A percentile compares a stretch with the other conserved stretches of the same genome.
phyloP scores from a whole-genome alignment of 2,888 invertebrate genomes.

The Dasysyrphus tricinctus region DNA sequence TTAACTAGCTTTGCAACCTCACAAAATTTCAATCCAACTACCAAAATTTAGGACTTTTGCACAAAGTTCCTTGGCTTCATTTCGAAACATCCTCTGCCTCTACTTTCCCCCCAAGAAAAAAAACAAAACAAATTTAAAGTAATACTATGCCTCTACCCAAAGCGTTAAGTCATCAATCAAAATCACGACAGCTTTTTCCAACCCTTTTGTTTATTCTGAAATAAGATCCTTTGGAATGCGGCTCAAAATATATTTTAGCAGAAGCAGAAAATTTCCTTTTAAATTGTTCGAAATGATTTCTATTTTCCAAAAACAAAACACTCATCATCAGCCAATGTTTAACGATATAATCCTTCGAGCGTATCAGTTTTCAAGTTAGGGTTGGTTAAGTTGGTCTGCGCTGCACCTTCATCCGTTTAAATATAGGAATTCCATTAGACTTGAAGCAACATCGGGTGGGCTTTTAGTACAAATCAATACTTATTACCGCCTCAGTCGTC shows the following conservation, averaged over 20 bases:
- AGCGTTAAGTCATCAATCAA: conserved; percentile 59
- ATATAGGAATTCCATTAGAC: conserved; percentile 34
- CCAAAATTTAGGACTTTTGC: too few species aligned
- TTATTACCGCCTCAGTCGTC: conserved; percentile 30
- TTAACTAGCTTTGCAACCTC: too few species aligned
- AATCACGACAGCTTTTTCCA: conserved; percentile 38
- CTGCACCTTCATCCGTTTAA: conserved; percentile 6
- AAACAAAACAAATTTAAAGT: neutral
- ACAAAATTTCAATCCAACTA: too few species aligned
- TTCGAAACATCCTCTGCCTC: too few species aligned
- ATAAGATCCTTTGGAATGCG: conserved; percentile 62
- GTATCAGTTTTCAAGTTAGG: conserved; percentile 46
- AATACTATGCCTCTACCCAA: neutral
- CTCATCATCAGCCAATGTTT: conserved; percentile 50
- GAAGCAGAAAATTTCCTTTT: conserved; percentile 29
- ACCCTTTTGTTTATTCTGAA: conserved; percentile 35
- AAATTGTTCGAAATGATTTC: conserved; percentile 58
- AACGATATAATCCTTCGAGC: conserved; percentile 57
- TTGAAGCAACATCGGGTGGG: conserved; percentile 48
- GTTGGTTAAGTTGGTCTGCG: neutral
- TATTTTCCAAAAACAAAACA: neutral
- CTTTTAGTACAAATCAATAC: conserved; percentile 63
- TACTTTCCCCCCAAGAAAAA: neutral
- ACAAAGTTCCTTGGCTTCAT: too few species aligned
- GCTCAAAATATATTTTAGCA: neutral